phyloP scores from a whole-genome alignment of 2,888 invertebrate genomes.

The Diabrotica balteata region DNA sequence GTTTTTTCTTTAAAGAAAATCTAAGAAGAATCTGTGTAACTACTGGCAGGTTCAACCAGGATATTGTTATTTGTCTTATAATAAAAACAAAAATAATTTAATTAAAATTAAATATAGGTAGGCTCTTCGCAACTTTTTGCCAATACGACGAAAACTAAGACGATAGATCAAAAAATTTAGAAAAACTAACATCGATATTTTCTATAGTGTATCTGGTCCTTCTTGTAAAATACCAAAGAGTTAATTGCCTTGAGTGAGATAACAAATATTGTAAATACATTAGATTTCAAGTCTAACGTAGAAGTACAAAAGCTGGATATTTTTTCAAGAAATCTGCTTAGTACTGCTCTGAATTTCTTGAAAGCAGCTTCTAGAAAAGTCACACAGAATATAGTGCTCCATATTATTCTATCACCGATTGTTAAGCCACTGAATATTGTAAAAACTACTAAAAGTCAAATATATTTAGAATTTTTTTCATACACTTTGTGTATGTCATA shows the following conservation, averaged over 20 bases:
- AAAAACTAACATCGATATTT: neutral
- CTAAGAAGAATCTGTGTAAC: too few species aligned
- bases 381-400: slow-evolving; percentile 24
- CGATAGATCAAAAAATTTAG: too few species aligned
- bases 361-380: slow-evolving; percentile 32
- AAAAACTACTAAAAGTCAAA: slow-evolving; percentile 2
- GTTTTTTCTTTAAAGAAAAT: too few species aligned
- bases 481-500: too few species aligned
- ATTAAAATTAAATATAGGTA: too few species aligned
- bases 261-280: slow-evolving; percentile 25
- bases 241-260: slow-evolving; percentile 23
- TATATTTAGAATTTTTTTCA: neutral
- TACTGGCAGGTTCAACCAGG: too few species aligned
- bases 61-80: too few species aligned
- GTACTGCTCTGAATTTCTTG: slow-evolving; percentile 24
- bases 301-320: slow-evolving; percentile 30
- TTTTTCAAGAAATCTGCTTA: slow-evolving; percentile 31
- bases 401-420: slow-evolving; percentile 19
- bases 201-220: neutral
- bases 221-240: neutral
- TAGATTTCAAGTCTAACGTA: slow-evolving; percentile 17
- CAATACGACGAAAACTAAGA: too few species aligned
- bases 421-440: slow-evolving; percentile 7
- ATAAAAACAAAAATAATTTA: too few species aligned
- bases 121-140: too few species aligned